Evolutionary conservation across 2,113 vertebrate species (phyloP).

Genomic region (Pollachius pollachius): DNA sequence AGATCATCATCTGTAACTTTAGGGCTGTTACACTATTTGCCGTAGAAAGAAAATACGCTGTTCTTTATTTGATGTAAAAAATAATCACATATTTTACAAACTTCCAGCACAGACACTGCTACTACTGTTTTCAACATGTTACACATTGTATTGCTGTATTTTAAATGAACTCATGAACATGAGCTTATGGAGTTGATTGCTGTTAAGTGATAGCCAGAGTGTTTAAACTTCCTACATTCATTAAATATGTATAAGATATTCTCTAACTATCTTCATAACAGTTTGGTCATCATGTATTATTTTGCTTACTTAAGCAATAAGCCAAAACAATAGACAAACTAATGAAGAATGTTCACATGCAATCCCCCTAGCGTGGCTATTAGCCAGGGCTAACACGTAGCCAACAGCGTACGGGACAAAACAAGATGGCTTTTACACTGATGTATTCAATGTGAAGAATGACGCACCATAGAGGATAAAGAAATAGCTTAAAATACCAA

Average conservation of each 20-base stretch:
- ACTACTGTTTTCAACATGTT: no score
- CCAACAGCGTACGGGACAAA: neutral
- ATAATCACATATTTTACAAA: no score
- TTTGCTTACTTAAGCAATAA: constrained; percentile 16
- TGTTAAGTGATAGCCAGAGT: neutral
- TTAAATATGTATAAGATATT: neutral
- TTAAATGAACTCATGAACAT: neutral
- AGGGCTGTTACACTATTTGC: no score
- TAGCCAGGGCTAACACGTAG: neutral
- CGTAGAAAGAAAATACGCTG: no score
- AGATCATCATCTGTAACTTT: neutral
- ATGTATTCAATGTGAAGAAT: no score
- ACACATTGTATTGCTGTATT: no score
- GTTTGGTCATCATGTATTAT: neutral
- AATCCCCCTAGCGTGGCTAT: neutral
- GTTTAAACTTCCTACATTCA: neutral
- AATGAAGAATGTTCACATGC: constrained; percentile 5
- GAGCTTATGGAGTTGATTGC: neutral
- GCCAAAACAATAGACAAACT: constrained; percentile 6
- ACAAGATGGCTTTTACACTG: neutral
- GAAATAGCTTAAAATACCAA: no score
- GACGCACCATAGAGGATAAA: no score
- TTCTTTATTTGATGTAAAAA: no score
- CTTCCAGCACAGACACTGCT: no score
- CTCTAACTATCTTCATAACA: neutral